phyloP scores from a whole-genome alignment of 2,113 vertebrate genomes.

The Cathartes aura region DNA sequence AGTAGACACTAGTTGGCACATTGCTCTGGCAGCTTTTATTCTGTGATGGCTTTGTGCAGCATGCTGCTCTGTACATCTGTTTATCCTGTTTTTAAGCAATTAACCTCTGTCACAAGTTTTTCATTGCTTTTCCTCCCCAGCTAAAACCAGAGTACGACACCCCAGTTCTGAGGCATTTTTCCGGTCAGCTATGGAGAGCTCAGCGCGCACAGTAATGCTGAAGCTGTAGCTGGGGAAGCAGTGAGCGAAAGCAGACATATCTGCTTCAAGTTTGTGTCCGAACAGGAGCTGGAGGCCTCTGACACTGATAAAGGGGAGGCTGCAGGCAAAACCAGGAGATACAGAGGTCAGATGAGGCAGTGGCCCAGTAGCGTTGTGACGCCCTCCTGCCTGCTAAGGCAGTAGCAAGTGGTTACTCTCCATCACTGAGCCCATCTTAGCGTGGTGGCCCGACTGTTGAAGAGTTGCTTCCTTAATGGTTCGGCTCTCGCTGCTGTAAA shows the following conservation, averaged over 20 bases:
- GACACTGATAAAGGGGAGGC: not conserved
- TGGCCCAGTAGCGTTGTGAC: accelerated
- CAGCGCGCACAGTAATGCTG: accelerated
- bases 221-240: not conserved
- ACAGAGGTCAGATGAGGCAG: not conserved
- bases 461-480: not conserved
- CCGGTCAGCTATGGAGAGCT: not conserved
- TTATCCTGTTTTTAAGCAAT: not conserved
- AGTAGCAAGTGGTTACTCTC: not conserved
- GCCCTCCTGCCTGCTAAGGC: not conserved
- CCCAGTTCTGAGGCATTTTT: not conserved
- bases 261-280: not conserved
- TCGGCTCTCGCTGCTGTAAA: not conserved
- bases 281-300: not conserved
- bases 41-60: not conserved
- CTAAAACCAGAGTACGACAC: not conserved
- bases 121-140: not conserved
- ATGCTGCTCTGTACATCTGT: not conserved
- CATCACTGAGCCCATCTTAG: not conserved
- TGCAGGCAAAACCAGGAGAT: not conserved
- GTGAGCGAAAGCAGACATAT: not conserved
- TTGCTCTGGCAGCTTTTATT: not conserved
- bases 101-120: not conserved
- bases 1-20: not conserved
- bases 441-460: accelerated